Base-by-base conservation (phyloP, 2,797 vertebrate species). In the Tolypeutes matacus region DNA sequence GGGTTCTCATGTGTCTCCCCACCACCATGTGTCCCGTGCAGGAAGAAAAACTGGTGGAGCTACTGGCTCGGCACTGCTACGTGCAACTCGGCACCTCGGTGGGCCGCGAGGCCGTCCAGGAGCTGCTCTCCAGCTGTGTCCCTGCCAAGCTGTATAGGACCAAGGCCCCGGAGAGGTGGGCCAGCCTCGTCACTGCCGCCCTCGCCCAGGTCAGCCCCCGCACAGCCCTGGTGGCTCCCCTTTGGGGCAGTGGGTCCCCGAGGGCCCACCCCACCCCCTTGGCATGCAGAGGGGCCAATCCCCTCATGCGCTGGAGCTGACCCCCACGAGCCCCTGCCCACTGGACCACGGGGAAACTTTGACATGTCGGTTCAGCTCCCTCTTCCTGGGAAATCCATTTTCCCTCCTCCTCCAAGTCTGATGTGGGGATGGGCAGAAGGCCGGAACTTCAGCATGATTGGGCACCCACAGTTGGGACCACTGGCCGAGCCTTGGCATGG, bases 41-140 rank as follows among this genome's bases (percentile, higher is more conserved):
- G 99, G 99, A 99, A 81, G 99, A 99, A 2, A 99, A 99, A 25
- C 95, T 99, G n/a, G 98, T 99, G 42, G 96, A 99, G 72, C 98
- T 99, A 3, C 97, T 99, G 70, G 99, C 99, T 2, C 99, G 98
- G 96, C 99, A 99, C 97, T 98, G 99, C 92, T 99, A 99, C 36
- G 98, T 99, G 95, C 98, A 98, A 89, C 98, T 98, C 25, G 98
- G 99, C 4, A 96, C 98, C 6, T 98, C 98, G 0, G 95, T 96
- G 77, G 97, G 97, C 58, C 97, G 97, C 8, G 98, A 98, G 9
- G 97, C 98, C 0, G 97, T 99, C 78, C 98, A 97, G 96, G 98
- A 98, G 85, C 98, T 98, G 4, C 98, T 99, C 75, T 98, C 98
- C 67, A 98, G 99, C 65, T 99, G 99, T 91, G 96, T 99, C 95